Evolutionary conservation across 2,888 invertebrate genomes (phyloP), one percentile per base, ranked within the genome.

Genomic region (Coelinius sp.): DNA sequence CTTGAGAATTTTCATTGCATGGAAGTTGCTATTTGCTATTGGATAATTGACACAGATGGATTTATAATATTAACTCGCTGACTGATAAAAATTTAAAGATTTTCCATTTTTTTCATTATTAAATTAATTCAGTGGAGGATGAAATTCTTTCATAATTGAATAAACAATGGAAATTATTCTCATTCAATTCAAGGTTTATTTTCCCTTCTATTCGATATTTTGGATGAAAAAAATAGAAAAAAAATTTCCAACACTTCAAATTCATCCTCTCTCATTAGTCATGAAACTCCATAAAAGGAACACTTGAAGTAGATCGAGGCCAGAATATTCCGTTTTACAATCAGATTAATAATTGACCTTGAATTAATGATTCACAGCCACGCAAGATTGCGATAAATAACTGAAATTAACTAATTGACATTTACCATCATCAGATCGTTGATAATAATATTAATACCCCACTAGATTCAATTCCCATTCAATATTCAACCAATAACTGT

Each of bases 271-370:
- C 35, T 35, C 35, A 35, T 8, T 35, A 35, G 35, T 35, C 35
- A 35, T 8, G 7, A 35, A 10, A 35, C 35, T 10, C 52, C 24
- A 22, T 12, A 20, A 24, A 14, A 52, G 52, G 20, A 52, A 52
- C 20, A 22, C 20, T 5, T 22, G 24, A 24, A 52, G 52, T 52
- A 52, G 52, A 52, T 22, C 52, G 52, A 52, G 52, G 52, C 24
- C 52, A 52, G 22, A 17, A 24, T 22, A 52, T 10, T 22, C 35
- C 35, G 1, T 22, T 52, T 22, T 24, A 1, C 20, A 12, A 52
- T 52, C 52, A 52, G 52, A 52, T 52, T 22, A 52, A 52, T 52
- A 22, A 52, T 12, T 52, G 52, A 52, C 24, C 52, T 52, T 52
- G 52, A 24, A 52, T 52, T 52, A 52, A 52, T 52, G 52, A 52